Percentiles rank a stretch among this genome's conserved stretches.
phyloP scores from a whole-genome alignment of 2,113 vertebrate species.

The Gallinago undulata region DNA sequence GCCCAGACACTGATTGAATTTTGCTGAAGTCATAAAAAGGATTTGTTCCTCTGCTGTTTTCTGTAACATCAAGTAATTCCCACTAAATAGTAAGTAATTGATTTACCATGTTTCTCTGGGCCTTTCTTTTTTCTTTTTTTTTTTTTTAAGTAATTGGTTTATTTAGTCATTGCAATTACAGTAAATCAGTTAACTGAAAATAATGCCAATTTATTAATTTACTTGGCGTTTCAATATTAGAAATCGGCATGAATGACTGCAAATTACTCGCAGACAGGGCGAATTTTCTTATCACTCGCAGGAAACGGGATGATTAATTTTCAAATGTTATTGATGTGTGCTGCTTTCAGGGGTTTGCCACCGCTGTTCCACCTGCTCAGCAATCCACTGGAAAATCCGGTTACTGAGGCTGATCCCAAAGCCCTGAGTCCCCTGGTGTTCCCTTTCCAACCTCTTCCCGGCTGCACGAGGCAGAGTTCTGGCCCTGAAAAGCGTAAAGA shows the following conservation, averaged over 20 bases:
- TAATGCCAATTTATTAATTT: conserved; percentile 46
- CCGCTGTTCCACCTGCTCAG: background rate
- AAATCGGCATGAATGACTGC: conserved; percentile 11
- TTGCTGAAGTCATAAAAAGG: conserved; percentile 25
- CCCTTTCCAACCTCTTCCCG: background rate
- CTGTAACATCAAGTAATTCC: background rate
- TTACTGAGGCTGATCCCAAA: background rate
- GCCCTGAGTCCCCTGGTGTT: background rate
- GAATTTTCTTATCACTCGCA: conserved; percentile 42
- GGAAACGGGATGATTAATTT: conserved; percentile 37
- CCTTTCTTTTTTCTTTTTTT: background rate
- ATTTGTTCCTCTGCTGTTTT: conserved; percentile 25
- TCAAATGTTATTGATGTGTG: background rate
- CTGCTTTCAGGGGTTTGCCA: background rate
- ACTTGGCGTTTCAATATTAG: conserved; percentile 31
- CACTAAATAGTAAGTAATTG: conserved; percentile 39
- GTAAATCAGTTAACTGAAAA: conserved; percentile 32
- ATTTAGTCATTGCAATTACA: conserved; percentile 26
- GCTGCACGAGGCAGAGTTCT: background rate
- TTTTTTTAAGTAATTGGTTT: background rate
- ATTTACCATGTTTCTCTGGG: background rate
- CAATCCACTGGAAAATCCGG: background rate
- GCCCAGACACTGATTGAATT: conserved; percentile 25
- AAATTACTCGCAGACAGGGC: conserved; percentile 23
- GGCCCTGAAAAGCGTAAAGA: background rate